Evolutionary conservation across 2,888 invertebrate species (phyloP).

Genomic region (Nephrotoma appendiculata): DNA sequence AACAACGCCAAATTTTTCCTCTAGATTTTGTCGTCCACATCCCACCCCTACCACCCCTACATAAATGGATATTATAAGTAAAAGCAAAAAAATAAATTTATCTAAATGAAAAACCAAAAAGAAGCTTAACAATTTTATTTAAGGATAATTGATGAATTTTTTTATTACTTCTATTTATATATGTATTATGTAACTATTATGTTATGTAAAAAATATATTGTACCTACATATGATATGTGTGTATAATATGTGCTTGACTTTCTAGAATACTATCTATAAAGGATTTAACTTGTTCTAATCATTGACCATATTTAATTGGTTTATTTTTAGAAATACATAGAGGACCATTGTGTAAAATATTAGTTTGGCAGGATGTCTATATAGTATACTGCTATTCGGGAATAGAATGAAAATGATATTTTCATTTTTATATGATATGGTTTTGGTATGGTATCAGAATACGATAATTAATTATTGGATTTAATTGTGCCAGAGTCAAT

Average conservation of each 20-base stretch:
- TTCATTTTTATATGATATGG: background rate
- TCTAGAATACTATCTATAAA: background rate
- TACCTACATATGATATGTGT: no score
- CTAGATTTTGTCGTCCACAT: background rate
- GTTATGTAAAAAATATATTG: background rate
- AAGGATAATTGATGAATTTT: background rate
- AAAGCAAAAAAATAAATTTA: background rate
- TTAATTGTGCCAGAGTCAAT: background rate
- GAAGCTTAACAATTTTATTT: background rate
- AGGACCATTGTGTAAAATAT: background rate
- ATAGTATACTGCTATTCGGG: background rate
- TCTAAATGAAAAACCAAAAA: background rate
- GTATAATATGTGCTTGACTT: background rate
- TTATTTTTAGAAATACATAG: background rate
- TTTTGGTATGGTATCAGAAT: background rate
- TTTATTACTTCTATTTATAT: background rate
- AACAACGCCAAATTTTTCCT: background rate
- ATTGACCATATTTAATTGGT: background rate
- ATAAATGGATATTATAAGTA: background rate
- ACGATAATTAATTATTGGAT: background rate
- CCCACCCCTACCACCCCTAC: background rate
- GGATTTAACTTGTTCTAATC: background rate
- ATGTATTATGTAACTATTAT: background rate
- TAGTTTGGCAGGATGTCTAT: background rate
- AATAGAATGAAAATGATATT: background rate